Base-by-base conservation (phyloP, 2,797 vertebrate species). In the Aselliscus stoliczkanus region DNA sequence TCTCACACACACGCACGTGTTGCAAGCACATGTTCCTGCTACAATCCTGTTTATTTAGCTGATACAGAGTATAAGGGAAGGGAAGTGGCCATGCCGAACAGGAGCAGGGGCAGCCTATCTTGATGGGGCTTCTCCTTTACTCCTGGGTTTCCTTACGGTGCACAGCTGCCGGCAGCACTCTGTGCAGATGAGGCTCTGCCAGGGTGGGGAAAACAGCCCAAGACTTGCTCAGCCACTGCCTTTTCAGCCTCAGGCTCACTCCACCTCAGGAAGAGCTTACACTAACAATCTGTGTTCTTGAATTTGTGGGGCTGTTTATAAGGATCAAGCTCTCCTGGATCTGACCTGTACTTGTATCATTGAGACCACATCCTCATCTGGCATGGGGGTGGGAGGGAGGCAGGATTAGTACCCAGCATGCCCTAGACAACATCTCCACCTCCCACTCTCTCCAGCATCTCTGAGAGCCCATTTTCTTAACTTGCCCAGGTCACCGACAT, bases 11-110 rank as follows among this genome's bases (percentile, higher is more conserved):
- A 4, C 7, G 5, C 10, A 12, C 0, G 1, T 10, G 21, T 52
- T 31, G 29, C 1, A 0, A 31, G 27, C 44, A 4, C 18, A 0
- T 25, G 25, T 29, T 27, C 4, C 3, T 5, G 10, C 11, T 23
- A 42, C 7, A 10, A 1, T 29, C 29, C 54, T 15, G 44, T 42
- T 64, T 88, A 37, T 8, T 27, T 17, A 20, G 39, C 86, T 44
- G 64, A 44, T 2, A 17, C 17, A 23, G 8, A n/a, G 50, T 0
- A 0, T 13, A 21, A 64, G 62, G 34, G 52, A 95, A 47, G 21
- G 29, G 56, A 58, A 27, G 37, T 7, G 65, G 84, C 25, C 73
- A 62, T 1, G 7, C 17, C 18, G 29, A 39, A 34, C 64, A 42
- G 81, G 8, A 44, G 65, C 95, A 94, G 67, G 72, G 67, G 70